Percentiles rank a stretch among this genome's conserved stretches.
Evolutionary conservation across 2,888 invertebrate genomes (phyloP).

Genomic region (Oithona nana): DNA sequence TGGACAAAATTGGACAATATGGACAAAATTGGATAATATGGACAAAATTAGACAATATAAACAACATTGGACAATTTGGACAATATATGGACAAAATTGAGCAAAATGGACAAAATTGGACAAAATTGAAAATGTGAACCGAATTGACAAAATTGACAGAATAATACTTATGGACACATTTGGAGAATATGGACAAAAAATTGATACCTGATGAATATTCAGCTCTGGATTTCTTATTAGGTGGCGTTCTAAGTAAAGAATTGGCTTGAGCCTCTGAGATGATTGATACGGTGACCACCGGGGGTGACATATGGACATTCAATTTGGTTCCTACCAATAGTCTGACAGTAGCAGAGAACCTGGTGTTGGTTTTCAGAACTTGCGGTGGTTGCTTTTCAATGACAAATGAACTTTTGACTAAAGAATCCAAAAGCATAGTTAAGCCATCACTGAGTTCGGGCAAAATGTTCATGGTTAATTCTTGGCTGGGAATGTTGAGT

Average conservation of each 20-base stretch:
- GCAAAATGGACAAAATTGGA: no score
- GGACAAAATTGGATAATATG: no score
- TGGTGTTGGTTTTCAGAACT: conserved; percentile 90
- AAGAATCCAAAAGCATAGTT: conserved; percentile 1
- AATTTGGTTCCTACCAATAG: conserved; percentile 76
- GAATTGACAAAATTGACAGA: no score
- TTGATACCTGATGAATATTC: neutral
- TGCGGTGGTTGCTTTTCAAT: conserved; percentile 95
- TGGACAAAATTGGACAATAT: no score
- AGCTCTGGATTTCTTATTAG: neutral
- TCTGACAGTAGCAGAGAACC: conserved; percentile 81
- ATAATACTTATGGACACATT: no score
- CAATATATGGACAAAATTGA: no score
- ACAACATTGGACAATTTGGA: no score
- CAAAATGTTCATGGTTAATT: conserved; percentile 9
- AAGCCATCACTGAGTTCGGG: conserved; percentile 13
- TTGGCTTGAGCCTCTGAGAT: conserved; percentile 16
- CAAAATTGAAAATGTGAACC: no score
- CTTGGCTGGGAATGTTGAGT: conserved; percentile 35
- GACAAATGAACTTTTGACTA: conserved; percentile 50
- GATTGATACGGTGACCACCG: conserved; percentile 40
- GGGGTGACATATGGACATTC: conserved; percentile 82
- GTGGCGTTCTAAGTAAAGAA: conserved; percentile 2
- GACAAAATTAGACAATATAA: no score
- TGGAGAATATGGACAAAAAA: no score